Percentiles rank a stretch among this genome's conserved stretches.
Conservation (phyloP, 2,113 vertebrate genomes). For the Sialia sialis region DNA sequence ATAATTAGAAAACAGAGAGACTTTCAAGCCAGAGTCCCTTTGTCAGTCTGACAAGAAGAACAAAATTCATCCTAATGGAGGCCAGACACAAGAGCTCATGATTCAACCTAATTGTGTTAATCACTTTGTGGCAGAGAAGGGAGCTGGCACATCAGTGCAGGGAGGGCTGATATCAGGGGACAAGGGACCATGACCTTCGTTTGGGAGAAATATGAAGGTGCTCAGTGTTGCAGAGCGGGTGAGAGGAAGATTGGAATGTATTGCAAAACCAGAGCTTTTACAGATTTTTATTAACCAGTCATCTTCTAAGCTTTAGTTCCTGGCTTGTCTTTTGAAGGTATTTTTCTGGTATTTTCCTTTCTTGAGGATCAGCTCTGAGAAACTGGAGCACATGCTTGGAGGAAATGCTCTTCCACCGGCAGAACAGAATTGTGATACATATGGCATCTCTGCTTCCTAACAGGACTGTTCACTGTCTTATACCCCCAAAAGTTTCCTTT, state of each 20-base stretch:
- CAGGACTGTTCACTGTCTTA: neutral
- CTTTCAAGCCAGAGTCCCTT: neutral
- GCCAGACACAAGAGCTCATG: neutral
- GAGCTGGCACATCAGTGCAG: rapidly evolving
- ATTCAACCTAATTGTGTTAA: neutral
- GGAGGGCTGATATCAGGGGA: neutral
- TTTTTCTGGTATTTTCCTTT: neutral
- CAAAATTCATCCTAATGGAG: neutral
- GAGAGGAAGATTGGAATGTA: neutral
- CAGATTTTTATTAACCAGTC: neutral
- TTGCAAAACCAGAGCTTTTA: neutral
- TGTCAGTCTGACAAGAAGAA: neutral
- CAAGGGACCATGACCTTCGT: neutral
- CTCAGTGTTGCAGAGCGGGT: neutral
- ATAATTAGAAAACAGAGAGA: neutral
- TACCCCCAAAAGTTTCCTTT: neutral
- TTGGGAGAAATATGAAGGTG: neutral
- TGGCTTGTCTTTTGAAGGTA: neutral
- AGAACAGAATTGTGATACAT: neutral
- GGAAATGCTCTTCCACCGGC: neutral
- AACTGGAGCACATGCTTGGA: neutral
- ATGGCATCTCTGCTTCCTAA: neutral
- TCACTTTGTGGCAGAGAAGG: neutral
- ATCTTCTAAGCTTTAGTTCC: neutral
- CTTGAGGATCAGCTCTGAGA: neutral